Percentiles rank a stretch among this genome's conserved stretches.
Evolutionary conservation across 2,113 vertebrate genomes (phyloP).

Genomic region (Carassius carassius): DNA sequence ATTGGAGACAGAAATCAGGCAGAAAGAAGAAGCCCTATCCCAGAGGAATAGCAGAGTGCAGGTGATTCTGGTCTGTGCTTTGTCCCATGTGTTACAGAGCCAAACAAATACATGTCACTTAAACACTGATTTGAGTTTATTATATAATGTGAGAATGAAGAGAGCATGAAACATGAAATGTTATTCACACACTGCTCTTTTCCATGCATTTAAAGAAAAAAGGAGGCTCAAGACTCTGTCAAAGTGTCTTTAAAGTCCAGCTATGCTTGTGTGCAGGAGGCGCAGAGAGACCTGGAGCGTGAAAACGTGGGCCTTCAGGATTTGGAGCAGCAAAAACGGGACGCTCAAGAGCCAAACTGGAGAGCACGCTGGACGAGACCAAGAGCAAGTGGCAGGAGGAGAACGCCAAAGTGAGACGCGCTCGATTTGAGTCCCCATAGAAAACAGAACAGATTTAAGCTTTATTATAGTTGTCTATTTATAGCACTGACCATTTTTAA

Average conservation of each 20-base stretch:
- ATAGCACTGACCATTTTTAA: too few species aligned
- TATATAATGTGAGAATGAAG: neutral
- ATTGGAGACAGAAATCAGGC: constrained; percentile 89
- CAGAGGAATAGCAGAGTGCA: constrained; percentile 88
- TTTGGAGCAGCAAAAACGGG: constrained; percentile 89
- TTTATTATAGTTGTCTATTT: too few species aligned
- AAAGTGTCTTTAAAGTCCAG: too few species aligned
- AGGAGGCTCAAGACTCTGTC: neutral
- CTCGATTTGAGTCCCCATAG: neutral
- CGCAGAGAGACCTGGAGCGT: constrained; percentile 87
- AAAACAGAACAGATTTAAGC: neutral
- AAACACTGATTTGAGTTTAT: neutral
- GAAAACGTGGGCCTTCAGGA: constrained; percentile 85
- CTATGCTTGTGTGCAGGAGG: constrained; percentile 73
- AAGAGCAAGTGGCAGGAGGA: constrained; percentile 92
- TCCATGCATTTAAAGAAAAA: neutral
- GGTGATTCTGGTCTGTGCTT: constrained; percentile 71
- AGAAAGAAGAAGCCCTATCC: constrained; percentile 87
- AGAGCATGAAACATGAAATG: too few species aligned
- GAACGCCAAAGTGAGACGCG: constrained; percentile 78
- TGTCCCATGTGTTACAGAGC: neutral
- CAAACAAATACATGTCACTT: neutral
- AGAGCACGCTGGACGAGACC: constrained; percentile 87
- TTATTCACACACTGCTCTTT: neutral
- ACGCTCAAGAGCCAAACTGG: constrained; percentile 88